Percentiles rank a stretch among this genome's conserved stretches.
Conservation (phyloP, 1,140 invertebrate species). For the Pseudomyrmex sp. region DNA sequence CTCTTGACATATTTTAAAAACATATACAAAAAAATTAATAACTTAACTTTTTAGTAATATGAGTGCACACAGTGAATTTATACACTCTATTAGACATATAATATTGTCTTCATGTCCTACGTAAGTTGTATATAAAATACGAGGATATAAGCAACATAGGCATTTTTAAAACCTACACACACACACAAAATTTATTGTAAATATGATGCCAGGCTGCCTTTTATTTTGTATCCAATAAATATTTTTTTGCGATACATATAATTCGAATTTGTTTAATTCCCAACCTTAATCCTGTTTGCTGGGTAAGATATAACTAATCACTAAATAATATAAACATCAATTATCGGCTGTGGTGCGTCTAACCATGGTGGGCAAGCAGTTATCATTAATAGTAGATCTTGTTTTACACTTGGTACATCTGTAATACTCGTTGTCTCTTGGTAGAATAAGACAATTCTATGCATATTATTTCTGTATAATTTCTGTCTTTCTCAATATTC, state of each 20-base stretch:
- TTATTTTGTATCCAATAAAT: constrained; percentile 83
- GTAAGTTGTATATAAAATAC: constrained; percentile 39
- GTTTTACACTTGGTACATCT: neutral
- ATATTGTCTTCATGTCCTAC: constrained; percentile 54
- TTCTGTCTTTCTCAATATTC: neutral
- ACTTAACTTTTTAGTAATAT: constrained; percentile 20
- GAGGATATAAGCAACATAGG: constrained; percentile 40
- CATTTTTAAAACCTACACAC: constrained; percentile 45
- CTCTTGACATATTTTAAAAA: constrained; percentile 44
- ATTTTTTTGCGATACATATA: constrained; percentile 74
- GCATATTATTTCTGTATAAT: constrained; percentile 37
- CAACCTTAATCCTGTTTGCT: constrained; percentile 68
- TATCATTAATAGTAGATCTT: neutral
- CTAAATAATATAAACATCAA: neutral
- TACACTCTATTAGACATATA: constrained; percentile 37
- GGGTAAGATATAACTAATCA: constrained; percentile 6
- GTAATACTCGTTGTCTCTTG: neutral
- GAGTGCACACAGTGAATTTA: constrained; percentile 36
- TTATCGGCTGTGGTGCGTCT: constrained; percentile 8
- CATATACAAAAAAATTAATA: constrained; percentile 42
- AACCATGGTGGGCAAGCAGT: neutral
- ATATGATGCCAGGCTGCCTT: constrained; percentile 70
- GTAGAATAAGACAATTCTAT: constrained; percentile 32
- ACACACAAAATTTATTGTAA: constrained; percentile 68
- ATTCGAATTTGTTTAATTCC: constrained; percentile 81